Base-by-base conservation (phyloP, 2,888 invertebrate species). In the Caenorhabditis becei region DNA sequence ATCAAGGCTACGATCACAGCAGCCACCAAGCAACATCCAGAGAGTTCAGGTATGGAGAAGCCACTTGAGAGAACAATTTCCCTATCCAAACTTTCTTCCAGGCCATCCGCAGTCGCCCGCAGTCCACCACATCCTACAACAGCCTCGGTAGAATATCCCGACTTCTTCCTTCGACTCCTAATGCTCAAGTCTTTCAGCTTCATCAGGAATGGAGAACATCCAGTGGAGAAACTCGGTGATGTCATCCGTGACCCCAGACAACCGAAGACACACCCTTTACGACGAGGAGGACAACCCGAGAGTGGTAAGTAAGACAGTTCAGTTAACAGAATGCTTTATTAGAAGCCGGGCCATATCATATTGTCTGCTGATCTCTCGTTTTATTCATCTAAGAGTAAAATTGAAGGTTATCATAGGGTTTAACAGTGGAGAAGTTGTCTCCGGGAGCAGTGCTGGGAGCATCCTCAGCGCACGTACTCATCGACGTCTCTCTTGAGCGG, bases 181-280 rank as follows among this genome's bases (percentile, higher is more conserved):
- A n/a, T 35, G 7, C 11, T 20, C 2, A 20, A 3, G 8, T n/a
- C 54, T 72, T 80, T 71, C 79, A 87, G 88, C 88, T 26, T 89
- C 89, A 14, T 88, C 87, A 37, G 88, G 88, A 37, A 82, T 89
- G 85, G 88, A 87, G 53, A 88, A 88, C 63, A 77, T 89, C 23
- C 82, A 78, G 14, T 89, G 89, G 89, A 70, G 88, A 28, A 87
- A 88, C 65, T 89, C 89, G 7, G 81, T 79, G 10, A 82, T 83
- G 79, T 85, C 85, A 16, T 80, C 83, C 8, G 79, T 79, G 20
- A 84, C 78, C 47, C 81, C 78, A n/a, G 82, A 80, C 23, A 83
- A 58, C 49, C 79, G 80, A 35, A 32, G 88, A 41, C 82, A 83
- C 37, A 85, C 86, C 2, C 54, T 84, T 23, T 88, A 87, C 59